phyloP scores from a whole-genome alignment of 2,888 invertebrate genomes.

The Polydrusus tereticollis region DNA sequence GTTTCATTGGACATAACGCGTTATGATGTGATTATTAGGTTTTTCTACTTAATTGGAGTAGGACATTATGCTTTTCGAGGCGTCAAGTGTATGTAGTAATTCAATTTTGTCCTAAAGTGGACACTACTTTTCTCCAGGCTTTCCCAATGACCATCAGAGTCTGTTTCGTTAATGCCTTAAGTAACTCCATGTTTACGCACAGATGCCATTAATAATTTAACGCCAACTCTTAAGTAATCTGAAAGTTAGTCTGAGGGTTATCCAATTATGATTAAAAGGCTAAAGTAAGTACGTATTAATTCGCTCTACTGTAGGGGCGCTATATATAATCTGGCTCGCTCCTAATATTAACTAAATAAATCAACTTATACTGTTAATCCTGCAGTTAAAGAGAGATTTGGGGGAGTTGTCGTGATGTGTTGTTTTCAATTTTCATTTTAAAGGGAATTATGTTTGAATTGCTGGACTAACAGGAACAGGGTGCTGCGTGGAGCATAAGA shows the following conservation, averaged over 20 bases:
- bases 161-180: background rate
- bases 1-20: too few relatives aligned
- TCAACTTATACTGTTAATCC: conserved; percentile 46
- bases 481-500: too few relatives aligned
- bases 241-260: conserved; percentile 57
- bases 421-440: conserved; percentile 41
- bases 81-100: too few relatives aligned
- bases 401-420: conserved; percentile 51
- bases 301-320: conserved; percentile 55
- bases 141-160: background rate
- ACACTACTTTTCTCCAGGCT: too few relatives aligned
- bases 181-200: background rate
- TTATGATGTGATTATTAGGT: too few relatives aligned
- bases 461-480: too few relatives aligned
- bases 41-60: too few relatives aligned
- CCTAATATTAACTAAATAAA: conserved; percentile 47
- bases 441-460: background rate
- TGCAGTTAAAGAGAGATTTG: conserved; percentile 48
- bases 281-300: conserved; percentile 68
- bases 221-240: conserved; percentile 44
- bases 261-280: conserved; percentile 70
- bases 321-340: conserved; percentile 40
- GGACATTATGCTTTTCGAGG: too few relatives aligned
- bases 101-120: too few relatives aligned
- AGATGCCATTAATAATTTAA: conserved; percentile 15